Percentiles rank a stretch among this genome's conserved stretches.
phyloP scores from a whole-genome alignment of 2,113 vertebrate species.

The Tupaia tana region DNA sequence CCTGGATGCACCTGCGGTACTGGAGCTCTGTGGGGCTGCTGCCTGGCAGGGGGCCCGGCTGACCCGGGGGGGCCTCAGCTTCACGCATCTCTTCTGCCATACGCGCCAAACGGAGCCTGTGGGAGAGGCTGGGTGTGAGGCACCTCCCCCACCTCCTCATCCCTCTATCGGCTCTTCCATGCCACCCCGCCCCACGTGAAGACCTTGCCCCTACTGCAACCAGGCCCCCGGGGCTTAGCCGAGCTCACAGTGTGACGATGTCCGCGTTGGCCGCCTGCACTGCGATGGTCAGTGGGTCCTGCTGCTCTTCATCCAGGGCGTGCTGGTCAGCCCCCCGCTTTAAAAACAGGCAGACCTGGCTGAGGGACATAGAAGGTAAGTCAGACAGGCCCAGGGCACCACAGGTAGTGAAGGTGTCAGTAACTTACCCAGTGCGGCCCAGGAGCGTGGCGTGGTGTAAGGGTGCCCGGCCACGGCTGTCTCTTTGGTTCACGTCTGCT shows the following conservation, averaged over 20 bases:
- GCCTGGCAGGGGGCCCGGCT: conserved; percentile 93
- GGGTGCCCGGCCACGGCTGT: conserved; percentile 91
- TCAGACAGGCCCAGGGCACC: conserved; percentile 85
- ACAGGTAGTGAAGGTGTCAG: conserved; percentile 68
- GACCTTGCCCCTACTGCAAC: too few relatives aligned
- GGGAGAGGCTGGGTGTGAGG: neutral
- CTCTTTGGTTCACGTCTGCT: conserved; percentile 97
- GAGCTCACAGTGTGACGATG: conserved; percentile 96
- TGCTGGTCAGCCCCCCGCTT: conserved; percentile 96
- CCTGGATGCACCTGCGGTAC: conserved; percentile 98
- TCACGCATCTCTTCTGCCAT: conserved; percentile 99
- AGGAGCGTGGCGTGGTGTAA: conserved; percentile 95
- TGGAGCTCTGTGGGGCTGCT: conserved; percentile 98
- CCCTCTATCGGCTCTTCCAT: neutral
- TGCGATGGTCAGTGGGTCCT: conserved; percentile 95
- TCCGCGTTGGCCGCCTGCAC: conserved; percentile 97
- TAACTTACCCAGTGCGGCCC: conserved; percentile 94
- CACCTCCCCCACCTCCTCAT: accelerated
- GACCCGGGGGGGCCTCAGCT: conserved; percentile 94
- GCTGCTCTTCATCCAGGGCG: conserved; percentile 92
- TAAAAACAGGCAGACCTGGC: conserved; percentile 97
- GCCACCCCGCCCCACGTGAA: neutral
- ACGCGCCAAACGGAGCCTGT: conserved; percentile 95
- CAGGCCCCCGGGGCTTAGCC: neutral
- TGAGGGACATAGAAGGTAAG: conserved; percentile 76